Evolutionary conservation across 2,888 invertebrate species (phyloP).

Genomic region (Lymantria dispar): DNA sequence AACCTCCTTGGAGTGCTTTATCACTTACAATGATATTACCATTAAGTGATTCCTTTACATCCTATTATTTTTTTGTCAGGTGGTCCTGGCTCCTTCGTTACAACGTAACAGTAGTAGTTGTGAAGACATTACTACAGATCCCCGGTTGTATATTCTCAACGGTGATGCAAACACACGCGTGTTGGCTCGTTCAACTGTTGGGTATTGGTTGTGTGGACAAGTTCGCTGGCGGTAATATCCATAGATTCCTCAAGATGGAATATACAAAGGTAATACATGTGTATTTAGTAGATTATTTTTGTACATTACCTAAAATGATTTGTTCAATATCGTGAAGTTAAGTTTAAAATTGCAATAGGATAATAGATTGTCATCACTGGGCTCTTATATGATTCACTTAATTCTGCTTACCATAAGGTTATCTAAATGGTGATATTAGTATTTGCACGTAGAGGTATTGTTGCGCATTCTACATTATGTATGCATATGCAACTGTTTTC

Average conservation of each 20-base stretch:
- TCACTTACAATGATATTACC: no score
- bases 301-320: no score
- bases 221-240: constrained; percentile 80
- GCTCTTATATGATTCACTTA: no score
- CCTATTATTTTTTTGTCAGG: constrained; percentile 52
- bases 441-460: background rate
- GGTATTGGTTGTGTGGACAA: constrained; percentile 95
- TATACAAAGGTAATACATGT: constrained; percentile 48
- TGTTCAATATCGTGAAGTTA: no score
- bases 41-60: no score
- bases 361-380: no score
- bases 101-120: constrained; percentile 93
- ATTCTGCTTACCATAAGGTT: no score
- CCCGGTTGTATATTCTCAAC: constrained; percentile 93
- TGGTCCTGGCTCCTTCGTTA: constrained; percentile 96
- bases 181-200: constrained; percentile 92
- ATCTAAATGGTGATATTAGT: no score
- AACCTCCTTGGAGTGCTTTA: no score
- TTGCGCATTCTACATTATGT: background rate
- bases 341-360: no score
- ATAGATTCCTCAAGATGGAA: constrained; percentile 64
- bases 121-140: constrained; percentile 94
- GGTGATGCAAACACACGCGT: constrained; percentile 82
- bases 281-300: background rate
- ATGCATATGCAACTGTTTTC: constrained; percentile 4